Base-by-base conservation (phyloP, 1,140 invertebrate genomes). In the Platorchestia sp. region DNA sequence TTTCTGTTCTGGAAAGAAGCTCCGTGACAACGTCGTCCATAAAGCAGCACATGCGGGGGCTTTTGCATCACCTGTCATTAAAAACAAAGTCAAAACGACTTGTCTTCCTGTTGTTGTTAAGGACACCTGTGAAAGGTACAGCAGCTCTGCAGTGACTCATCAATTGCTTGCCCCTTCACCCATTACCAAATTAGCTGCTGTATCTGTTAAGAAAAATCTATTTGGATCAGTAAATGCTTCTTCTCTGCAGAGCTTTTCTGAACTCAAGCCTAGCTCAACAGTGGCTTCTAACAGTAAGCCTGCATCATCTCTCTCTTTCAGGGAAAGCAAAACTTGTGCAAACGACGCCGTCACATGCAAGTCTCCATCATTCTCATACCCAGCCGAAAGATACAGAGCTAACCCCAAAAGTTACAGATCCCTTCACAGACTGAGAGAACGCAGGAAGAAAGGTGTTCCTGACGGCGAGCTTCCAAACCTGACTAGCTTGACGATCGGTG, bases 391-490 rank as follows among this genome's bases (percentile, higher is more conserved):
- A 44, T 96, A 96, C 95, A 95, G 96, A 41, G 59, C 86, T 1
- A 95, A 96, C 14, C 96, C 96, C 43, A 96, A 96, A 95, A 96
- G 95, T 7, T 93, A 95, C 16, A 59, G 96, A 40, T 95, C 86
- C 0, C 87, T 96, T 14, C 95, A 96, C 95, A 96, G 96, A 95
- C 95, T 95, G 19, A 86, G 96, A 36, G 95, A 95, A 53, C 86
- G 96, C 7, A 75, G 95, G 75, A 87, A 89, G 45, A 43, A 96
- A 91, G 51, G 43, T 47, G 36, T 93, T 19, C 91, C 96, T 0
- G 95, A 96, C 19, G 95, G 86, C 5, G 95, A 96, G 14, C 89
- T 96, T 44, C 96, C 96, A 36, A 95, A 96, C 95, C 91, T 96
- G 45, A 96, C 95, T n/a, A 95, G 86, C 36, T 95, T 96, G 41